Conservation (phyloP, 2,888 invertebrate genomes). For the Ptilodon capucinus region DNA sequence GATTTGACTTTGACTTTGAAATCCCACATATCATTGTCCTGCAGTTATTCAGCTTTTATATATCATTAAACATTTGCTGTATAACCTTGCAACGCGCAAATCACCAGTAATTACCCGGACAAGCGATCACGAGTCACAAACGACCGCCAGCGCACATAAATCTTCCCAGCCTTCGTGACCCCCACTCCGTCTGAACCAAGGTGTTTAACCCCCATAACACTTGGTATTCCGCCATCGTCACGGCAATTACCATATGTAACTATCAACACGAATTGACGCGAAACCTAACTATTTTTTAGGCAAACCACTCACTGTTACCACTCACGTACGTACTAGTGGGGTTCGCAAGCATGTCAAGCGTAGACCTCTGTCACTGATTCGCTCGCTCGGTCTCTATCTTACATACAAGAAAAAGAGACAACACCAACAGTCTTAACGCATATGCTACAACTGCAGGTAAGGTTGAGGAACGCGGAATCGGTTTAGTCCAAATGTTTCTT, state of each 20-base stretch:
- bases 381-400: too few relatives aligned
- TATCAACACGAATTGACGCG: constrained; percentile 36
- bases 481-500: constrained; percentile 27
- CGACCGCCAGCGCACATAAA: background rate
- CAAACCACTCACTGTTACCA: constrained; percentile 40
- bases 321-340: too few relatives aligned
- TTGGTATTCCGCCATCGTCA: constrained; percentile 40
- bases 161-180: constrained; percentile 17
- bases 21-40: background rate
- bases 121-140: background rate
- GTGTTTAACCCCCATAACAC: constrained; percentile 25
- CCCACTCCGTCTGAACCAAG: constrained; percentile 10
- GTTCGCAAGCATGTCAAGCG: too few relatives aligned
- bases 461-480: constrained; percentile 55
- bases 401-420: too few relatives aligned
- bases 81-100: background rate
- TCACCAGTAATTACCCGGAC: background rate
- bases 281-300: constrained; percentile 41
- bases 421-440: too few relatives aligned
- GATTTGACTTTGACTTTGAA: too few relatives aligned
- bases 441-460: too few relatives aligned
- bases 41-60: background rate
- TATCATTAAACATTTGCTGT: background rate
- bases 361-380: too few relatives aligned
- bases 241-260: constrained; percentile 56